These are phyloP conservation scores for Drosophila littoralis DNA, from an alignment of 1,140 invertebrate species.

Conservation along the genomic window DNA sequence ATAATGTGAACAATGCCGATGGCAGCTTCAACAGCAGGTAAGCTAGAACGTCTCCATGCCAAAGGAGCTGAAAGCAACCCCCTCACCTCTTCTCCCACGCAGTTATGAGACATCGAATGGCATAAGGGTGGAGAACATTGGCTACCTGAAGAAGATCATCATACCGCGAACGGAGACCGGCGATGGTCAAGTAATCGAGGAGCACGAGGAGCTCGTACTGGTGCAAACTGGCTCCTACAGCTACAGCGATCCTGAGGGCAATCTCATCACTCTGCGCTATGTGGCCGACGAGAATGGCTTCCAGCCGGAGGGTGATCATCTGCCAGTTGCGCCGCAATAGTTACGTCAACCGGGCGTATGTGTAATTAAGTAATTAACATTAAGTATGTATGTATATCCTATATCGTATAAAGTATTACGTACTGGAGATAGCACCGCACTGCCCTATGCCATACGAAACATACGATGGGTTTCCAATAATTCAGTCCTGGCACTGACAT, in stretches of 20 bases:
- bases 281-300: conserved; percentile 91
- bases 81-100: not conserved
- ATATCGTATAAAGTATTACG: conserved; percentile 47
- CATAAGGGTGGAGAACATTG: conserved; percentile 87
- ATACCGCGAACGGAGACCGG: conserved; percentile 84
- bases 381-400: conserved; percentile 32
- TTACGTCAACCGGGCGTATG: conserved; percentile 17
- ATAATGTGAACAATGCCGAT: conserved; percentile 83
- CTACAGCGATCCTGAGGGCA: conserved; percentile 91
- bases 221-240: conserved; percentile 88
- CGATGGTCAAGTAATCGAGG: conserved; percentile 85
- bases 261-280: conserved; percentile 89
- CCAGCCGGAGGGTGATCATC: conserved; percentile 85
- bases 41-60: not conserved
- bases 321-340: conserved; percentile 87
- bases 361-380: conserved; percentile 44
- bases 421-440: conserved; percentile 47
- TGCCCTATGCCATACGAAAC: conserved; percentile 40
- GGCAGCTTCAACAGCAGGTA: conserved; percentile 83
- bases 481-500: conserved; percentile 30
- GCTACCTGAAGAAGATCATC: conserved; percentile 86
- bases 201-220: conserved; percentile 85
- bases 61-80: not conserved
- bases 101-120: conserved; percentile 88
- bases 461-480: conserved; percentile 18